Conservation (phyloP, 30 jellyfish, hydroid and myxozoan genomes). For the Hydractinia echinata region DNA sequence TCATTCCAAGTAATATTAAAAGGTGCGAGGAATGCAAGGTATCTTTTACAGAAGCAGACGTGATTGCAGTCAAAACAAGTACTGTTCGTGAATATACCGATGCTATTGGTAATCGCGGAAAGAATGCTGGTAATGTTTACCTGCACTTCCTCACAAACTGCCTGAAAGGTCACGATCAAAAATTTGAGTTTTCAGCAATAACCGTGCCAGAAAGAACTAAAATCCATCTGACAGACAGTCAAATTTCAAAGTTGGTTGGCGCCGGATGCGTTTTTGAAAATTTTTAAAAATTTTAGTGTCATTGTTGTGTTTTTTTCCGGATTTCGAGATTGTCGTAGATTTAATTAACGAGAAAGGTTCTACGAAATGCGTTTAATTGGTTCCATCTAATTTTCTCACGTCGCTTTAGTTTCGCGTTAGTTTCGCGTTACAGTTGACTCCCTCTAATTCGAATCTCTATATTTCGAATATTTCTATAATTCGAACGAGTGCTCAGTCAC, state of each 20-base stretch:
- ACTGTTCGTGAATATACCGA: slow-evolving; percentile 48
- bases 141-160: slow-evolving; percentile 20
- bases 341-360: no score
- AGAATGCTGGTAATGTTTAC: slow-evolving; percentile 28
- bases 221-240: slow-evolving; percentile 18
- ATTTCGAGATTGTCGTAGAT: no score
- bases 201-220: slow-evolving; percentile 4
- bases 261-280: not conserved
- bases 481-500: no score
- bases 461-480: no score
- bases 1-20: slow-evolving; percentile 37
- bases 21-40: slow-evolving; percentile 50
- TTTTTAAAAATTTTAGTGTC: not conserved
- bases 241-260: no score
- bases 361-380: no score
- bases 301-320: not conserved
- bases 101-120: slow-evolving; percentile 35
- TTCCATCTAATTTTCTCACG: no score
- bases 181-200: slow-evolving; percentile 12
- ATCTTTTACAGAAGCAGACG: slow-evolving; percentile 35
- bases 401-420: no score
- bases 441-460: no score
- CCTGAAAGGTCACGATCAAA: slow-evolving; percentile 11
- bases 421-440: no score
- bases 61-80: slow-evolving; percentile 29